Conservation (phyloP, 1,140 invertebrate genomes). For the Agraylea sexmaculata region DNA sequence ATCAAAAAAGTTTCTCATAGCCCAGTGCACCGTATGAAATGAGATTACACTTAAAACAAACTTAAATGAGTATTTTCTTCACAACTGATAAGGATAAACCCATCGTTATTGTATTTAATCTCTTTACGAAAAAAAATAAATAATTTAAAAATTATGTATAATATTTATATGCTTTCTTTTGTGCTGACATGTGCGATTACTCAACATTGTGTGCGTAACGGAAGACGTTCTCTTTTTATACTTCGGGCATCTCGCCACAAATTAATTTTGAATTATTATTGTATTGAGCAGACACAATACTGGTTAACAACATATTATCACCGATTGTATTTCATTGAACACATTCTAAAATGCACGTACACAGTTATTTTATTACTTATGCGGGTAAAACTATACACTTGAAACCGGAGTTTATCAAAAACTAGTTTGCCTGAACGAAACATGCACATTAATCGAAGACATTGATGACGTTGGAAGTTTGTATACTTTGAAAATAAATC, state of each 20-base stretch:
- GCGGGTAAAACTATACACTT: too few relatives aligned
- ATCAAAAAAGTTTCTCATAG: conserved; percentile 9
- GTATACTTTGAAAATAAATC: too few relatives aligned
- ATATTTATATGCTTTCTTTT: conserved; percentile 10
- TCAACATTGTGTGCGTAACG: conserved; percentile 19
- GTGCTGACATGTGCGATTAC: conserved; percentile 18
- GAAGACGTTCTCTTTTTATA: conserved; percentile 21
- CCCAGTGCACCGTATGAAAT: background rate
- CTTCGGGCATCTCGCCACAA: conserved; percentile 8
- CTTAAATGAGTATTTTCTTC: background rate
- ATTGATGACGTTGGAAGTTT: too few relatives aligned
- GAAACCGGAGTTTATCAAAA: too few relatives aligned
- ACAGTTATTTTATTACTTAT: too few relatives aligned
- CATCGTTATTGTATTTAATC: conserved; percentile 2
- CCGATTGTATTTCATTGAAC: too few relatives aligned
- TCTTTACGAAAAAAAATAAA: background rate
- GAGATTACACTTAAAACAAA: conserved; percentile 1
- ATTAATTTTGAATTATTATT: too few relatives aligned
- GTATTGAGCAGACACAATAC: conserved; percentile 18
- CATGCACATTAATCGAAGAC: too few relatives aligned
- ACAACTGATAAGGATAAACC: background rate
- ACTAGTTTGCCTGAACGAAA: too few relatives aligned
- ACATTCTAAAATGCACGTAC: too few relatives aligned
- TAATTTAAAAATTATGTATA: conserved; percentile 7
- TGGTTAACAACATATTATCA: too few relatives aligned